These are phyloP conservation scores for Acridotheres tristis DNA, from an alignment of 2,797 vertebrate genomes.

Conservation along the genomic window DNA sequence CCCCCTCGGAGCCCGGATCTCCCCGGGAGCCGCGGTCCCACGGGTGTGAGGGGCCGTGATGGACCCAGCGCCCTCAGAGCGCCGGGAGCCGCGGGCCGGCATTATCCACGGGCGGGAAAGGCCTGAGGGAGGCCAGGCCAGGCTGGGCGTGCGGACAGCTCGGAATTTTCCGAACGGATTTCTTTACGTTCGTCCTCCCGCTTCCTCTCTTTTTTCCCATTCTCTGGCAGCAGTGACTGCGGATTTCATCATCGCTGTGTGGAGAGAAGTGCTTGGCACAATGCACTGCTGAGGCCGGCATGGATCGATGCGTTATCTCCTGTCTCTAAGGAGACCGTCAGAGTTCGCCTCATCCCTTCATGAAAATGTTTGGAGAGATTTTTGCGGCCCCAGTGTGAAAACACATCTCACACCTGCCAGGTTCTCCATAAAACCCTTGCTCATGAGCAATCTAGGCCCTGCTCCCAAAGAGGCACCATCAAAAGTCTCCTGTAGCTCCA, in stretches of 20 bases:
- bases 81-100: neutral
- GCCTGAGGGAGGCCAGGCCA: fast-evolving
- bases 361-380: neutral
- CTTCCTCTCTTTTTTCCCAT: neutral
- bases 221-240: neutral
- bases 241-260: neutral
- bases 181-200: fast-evolving
- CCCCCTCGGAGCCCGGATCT: no score
- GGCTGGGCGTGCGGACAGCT: fast-evolving
- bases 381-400: neutral
- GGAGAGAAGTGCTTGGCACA: neutral
- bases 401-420: neutral
- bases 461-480: neutral
- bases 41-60: fast-evolving
- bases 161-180: neutral
- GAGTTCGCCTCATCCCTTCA: neutral
- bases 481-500: neutral
- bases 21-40: fast-evolving
- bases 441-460: neutral
- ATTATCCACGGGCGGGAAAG: neutral
- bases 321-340: neutral
- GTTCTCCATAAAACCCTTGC: neutral
- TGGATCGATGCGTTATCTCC: neutral
- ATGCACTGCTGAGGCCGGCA: fast-evolving
- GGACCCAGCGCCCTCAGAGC: neutral